Percentiles rank a stretch among this genome's conserved stretches.
These are phyloP conservation scores for Drosophila conformis DNA, from an alignment of 2,888 invertebrate genomes.

Conservation along the genomic window DNA sequence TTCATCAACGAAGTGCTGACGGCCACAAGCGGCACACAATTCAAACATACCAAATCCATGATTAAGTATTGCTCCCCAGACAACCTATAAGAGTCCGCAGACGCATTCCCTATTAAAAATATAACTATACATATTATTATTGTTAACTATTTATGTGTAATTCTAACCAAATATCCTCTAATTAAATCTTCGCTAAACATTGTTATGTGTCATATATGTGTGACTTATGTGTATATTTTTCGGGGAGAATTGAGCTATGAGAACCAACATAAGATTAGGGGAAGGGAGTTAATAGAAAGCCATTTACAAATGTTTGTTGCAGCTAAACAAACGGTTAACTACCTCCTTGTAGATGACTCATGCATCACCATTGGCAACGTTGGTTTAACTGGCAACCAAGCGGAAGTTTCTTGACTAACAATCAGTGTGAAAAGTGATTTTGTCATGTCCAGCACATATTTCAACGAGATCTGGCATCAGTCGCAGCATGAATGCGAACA, in stretches of 20 bases:
- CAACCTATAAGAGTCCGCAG: conserved; percentile 71
- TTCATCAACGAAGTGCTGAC: conserved; percentile 91
- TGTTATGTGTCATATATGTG: conserved; percentile 35
- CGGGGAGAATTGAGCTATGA: background rate
- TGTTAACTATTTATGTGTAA: conserved; percentile 71
- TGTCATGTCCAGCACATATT: conserved; percentile 91
- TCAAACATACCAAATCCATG: conserved; percentile 89
- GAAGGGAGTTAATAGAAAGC: background rate
- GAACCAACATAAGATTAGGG: background rate
- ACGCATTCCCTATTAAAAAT: conserved; percentile 20
- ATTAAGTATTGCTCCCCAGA: conserved; percentile 89
- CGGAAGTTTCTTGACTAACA: background rate
- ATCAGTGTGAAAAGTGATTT: background rate
- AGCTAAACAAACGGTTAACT: background rate
- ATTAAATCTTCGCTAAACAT: conserved; percentile 17
- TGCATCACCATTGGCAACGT: conserved; percentile 41
- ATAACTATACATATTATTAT: conserved; percentile 33
- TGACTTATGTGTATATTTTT: conserved; percentile 1
- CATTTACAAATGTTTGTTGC: background rate
- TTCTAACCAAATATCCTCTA: conserved; percentile 36
- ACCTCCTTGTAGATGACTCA: background rate
- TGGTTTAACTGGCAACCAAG: background rate
- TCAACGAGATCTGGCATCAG: conserved; percentile 89
- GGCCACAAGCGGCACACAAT: conserved; percentile 88
- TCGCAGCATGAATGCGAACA: conserved; percentile 86